Evolutionary conservation across 2,888 invertebrate species (phyloP), one percentile per base, ranked within the genome.

Genomic region (Argyresthia goedartella): DNA sequence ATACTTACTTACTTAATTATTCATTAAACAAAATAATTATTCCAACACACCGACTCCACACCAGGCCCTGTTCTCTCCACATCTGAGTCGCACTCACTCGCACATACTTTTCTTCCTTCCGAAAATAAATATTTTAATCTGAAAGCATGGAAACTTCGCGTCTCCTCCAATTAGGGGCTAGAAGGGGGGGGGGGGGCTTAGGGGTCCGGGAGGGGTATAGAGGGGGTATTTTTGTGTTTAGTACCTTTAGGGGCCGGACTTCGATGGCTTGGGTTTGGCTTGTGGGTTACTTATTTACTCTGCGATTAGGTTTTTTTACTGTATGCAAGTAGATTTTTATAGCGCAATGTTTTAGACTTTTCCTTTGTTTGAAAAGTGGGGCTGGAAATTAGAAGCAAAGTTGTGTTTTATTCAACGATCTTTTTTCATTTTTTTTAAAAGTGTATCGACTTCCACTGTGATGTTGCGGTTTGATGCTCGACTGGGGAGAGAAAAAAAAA

Each of bases 101-200:
- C 39, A 25, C 16, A 43, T 46, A 53, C 71, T 77, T 79, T 80
- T 81, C 78, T 80, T 80, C 64, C 67, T 69, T 67, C 69, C 65
- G 71, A 74, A 81, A 78, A 81, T 81, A 81, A 81, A 79, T 80
- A 81, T 81, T 77, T 75, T 80, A 81, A 81, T 80, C 80, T 71
- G 67, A 44, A 25, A 25, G 25, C 25, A 47, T 42, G 52, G 43
- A 52, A 71, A 67, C 72, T 73, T 69, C 56, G 63, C 63, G 68
- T 67, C 62, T 68, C 64, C 54, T 53, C 71, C 71, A 73, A 74
- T 73, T 73, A 75, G 62, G 62, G 48, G 36, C 36, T 8, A 48
- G 44, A 62, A 60, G 60, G 62, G 60, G 63, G 62, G 58, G 58
- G 51, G 64, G 69, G 65, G 50, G 52, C 58, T 57, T 25, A 25